Percentiles rank a stretch among this genome's conserved stretches.
Evolutionary conservation across 1,140 invertebrate species (phyloP).

Genomic region (Neomicropteryx cornuta): DNA sequence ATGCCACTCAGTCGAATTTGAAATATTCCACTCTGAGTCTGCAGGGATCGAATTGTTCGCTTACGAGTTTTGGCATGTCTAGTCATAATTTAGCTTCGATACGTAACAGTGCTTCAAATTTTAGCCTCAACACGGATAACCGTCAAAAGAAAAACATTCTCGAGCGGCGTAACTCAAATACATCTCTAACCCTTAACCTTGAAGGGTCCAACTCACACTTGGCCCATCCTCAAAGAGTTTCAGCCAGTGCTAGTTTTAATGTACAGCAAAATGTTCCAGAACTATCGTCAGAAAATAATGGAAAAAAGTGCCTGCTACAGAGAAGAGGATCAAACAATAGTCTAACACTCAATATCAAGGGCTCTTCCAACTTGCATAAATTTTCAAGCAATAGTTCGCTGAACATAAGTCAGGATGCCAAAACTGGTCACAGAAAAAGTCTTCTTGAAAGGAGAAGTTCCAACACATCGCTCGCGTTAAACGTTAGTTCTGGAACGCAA

Average conservation of each 20-base stretch:
- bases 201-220: too few species aligned
- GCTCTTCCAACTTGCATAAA: conserved; percentile 37
- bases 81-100: conserved; percentile 33
- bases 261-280: too few species aligned
- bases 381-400: conserved; percentile 41
- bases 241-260: conserved; percentile 7
- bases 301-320: conserved; percentile 61
- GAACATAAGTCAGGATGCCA: conserved; percentile 29
- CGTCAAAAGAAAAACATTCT: conserved; percentile 50
- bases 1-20: conserved; percentile 11
- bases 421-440: conserved; percentile 45
- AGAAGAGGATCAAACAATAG: conserved; percentile 83
- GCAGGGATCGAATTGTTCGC: conserved; percentile 35
- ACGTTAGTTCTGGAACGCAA: conserved; percentile 39
- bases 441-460: conserved; percentile 69
- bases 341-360: conserved; percentile 53
- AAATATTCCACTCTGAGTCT: conserved; percentile 18
- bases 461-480: conserved; percentile 74
- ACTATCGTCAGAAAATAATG: too few species aligned
- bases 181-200: conserved; percentile 62
- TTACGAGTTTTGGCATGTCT: conserved; percentile 33
- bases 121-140: conserved; percentile 33
- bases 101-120: conserved; percentile 35
- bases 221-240: too few species aligned
- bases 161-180: conserved; percentile 74